These are phyloP conservation scores for Leucania comma DNA, from an alignment of 2,888 invertebrate species.

Conservation along the genomic window DNA sequence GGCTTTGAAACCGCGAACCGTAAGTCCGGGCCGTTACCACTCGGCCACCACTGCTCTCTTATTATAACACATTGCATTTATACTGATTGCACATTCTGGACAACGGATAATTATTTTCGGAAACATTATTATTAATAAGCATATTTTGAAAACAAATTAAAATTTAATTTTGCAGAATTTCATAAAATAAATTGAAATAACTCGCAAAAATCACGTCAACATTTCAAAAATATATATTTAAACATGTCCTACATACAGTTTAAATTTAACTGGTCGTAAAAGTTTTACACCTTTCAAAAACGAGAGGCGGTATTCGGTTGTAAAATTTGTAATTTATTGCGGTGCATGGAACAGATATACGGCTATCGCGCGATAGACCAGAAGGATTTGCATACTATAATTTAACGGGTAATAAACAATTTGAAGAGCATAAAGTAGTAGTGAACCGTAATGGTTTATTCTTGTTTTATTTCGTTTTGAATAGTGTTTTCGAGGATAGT, in stretches of 20 bases:
- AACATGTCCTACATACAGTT: constrained; percentile 52
- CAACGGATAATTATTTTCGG: too few species aligned
- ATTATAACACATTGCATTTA: too few species aligned
- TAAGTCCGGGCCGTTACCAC: too few species aligned
- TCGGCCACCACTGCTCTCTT: too few species aligned
- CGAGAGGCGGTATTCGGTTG: constrained; percentile 57
- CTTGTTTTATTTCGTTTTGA: constrained; percentile 2
- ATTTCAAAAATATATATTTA: constrained; percentile 36
- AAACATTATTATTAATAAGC: too few species aligned
- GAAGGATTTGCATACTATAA: constrained; percentile 67
- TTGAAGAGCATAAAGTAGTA: constrained; percentile 27
- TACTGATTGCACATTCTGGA: too few species aligned
- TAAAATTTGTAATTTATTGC: constrained; percentile 84
- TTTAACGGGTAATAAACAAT: constrained; percentile 56
- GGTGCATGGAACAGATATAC: constrained; percentile 64
- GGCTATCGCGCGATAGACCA: constrained; percentile 60
- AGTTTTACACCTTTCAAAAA: constrained; percentile 81
- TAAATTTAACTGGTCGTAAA: constrained; percentile 77
- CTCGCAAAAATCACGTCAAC: constrained; percentile 8
- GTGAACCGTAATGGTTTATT: constrained; percentile 16
- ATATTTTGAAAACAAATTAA: background rate
- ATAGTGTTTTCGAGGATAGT: too few species aligned
- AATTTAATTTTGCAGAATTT: background rate
- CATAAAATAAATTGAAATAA: constrained; percentile 18
- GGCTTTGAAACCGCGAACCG: too few species aligned